Conservation (phyloP, 2,888 invertebrate genomes). For the Drosophila meridiana region DNA sequence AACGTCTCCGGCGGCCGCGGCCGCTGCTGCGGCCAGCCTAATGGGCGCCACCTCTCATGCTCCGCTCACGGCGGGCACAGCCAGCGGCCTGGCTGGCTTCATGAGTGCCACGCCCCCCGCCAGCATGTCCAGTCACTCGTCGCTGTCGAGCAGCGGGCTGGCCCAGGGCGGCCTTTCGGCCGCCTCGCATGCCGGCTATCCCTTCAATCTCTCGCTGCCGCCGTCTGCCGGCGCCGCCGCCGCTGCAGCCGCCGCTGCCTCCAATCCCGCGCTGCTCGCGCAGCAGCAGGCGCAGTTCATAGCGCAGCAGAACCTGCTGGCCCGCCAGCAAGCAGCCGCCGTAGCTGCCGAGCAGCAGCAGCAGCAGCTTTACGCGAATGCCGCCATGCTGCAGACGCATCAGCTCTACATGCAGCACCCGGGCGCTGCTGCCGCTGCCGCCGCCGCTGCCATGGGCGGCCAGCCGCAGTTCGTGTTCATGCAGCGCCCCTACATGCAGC, state of each 20-base stretch:
- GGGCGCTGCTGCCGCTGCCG: constrained; percentile 61
- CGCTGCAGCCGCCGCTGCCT: constrained; percentile 52
- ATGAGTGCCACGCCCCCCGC: constrained; percentile 58
- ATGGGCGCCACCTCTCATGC: constrained; percentile 41
- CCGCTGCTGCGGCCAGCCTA: constrained; percentile 50
- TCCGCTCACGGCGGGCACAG: constrained; percentile 44
- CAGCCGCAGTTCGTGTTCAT: constrained; percentile 84
- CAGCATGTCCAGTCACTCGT: constrained; percentile 54
- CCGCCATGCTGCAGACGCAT: constrained; percentile 71
- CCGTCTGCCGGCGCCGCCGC: constrained; percentile 65
- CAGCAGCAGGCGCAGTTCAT: constrained; percentile 88
- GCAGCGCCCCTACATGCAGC: constrained; percentile 84
- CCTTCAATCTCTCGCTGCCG: constrained; percentile 83
- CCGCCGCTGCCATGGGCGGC: constrained; percentile 68
- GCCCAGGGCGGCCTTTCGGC: constrained; percentile 52
- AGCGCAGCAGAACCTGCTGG: constrained; percentile 89
- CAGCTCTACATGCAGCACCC: constrained; percentile 74
- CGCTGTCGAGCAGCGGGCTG: constrained; percentile 55
- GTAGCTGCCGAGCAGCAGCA: constrained; percentile 84
- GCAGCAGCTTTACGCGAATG: constrained; percentile 79
- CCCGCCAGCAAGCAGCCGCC: constrained; percentile 88
- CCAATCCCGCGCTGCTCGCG: constrained; percentile 85
- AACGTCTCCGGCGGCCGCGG: constrained; percentile 57
- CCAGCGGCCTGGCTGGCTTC: constrained; percentile 52
- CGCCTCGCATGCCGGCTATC: constrained; percentile 48